These are phyloP conservation scores for Turritopsis rubra DNA, from an alignment of 30 jellyfish, hydroid and myxozoan genomes.

Conservation along the genomic window DNA sequence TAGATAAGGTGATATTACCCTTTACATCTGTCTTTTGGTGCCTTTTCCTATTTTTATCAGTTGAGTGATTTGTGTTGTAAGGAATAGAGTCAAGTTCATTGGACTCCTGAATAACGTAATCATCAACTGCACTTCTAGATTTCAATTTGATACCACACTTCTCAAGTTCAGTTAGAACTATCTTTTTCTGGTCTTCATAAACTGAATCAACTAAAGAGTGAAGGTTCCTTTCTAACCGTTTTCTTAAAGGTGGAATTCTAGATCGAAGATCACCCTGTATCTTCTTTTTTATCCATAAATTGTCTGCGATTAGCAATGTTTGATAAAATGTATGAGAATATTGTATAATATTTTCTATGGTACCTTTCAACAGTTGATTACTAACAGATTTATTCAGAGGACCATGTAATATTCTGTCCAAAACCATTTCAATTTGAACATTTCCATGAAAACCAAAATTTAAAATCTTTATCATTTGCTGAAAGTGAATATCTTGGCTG, in stretches of 20 bases:
- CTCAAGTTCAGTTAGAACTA: neutral
- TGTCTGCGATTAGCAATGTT: neutral
- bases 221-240: neutral
- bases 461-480: neutral
- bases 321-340: neutral
- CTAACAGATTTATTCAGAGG: neutral
- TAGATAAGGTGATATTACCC: neutral
- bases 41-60: neutral
- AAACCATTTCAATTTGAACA: neutral
- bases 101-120: neutral
- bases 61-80: neutral
- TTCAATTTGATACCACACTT: neutral
- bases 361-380: neutral
- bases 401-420: neutral
- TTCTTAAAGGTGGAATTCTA: neutral
- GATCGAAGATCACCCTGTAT: neutral
- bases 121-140: neutral
- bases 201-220: neutral
- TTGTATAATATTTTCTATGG: neutral
- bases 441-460: neutral
- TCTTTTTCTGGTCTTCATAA: neutral
- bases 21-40: neutral
- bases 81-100: neutral
- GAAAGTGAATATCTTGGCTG: neutral
- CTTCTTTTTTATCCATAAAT: neutral